Percentiles rank a stretch among this genome's conserved stretches.
Conservation (phyloP, 37 sponge, comb jelly and placozoan genomes). For the Tethya wilhelma region DNA sequence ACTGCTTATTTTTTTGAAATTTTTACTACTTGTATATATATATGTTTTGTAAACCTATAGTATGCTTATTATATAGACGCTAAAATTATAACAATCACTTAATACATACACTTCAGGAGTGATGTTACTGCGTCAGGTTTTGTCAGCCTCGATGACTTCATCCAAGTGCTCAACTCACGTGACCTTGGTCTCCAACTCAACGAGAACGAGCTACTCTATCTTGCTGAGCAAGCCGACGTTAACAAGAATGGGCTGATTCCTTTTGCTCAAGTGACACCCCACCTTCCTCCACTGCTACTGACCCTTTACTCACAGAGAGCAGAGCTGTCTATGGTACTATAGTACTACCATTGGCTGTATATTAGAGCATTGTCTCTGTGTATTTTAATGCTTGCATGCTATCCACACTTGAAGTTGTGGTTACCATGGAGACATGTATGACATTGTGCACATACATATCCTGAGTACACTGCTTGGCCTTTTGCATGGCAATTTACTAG, state of each 20-base stretch:
- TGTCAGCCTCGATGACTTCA: conserved; percentile 34
- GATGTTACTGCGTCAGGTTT: conserved; percentile 11
- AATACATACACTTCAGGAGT: background rate
- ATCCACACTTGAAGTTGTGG: too few relatives aligned
- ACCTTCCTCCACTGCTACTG: conserved; percentile 35
- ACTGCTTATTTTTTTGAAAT: too few relatives aligned
- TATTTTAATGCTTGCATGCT: too few relatives aligned
- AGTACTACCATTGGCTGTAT: too few relatives aligned
- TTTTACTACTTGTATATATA: too few relatives aligned
- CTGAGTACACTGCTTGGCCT: too few relatives aligned
- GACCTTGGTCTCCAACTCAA: conserved; percentile 57
- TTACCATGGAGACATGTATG: too few relatives aligned
- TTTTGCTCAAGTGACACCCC: conserved; percentile 16
- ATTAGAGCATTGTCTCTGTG: too few relatives aligned
- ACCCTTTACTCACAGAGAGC: conserved; percentile 46
- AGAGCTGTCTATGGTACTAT: conserved; percentile 40
- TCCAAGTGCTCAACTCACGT: conserved; percentile 40
- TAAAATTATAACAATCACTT: background rate
- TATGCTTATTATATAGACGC: background rate
- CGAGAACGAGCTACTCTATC: conserved; percentile 41
- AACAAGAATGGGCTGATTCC: conserved; percentile 33
- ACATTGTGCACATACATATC: too few relatives aligned
- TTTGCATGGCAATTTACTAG: too few relatives aligned
- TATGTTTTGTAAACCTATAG: too few relatives aligned
- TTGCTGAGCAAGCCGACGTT: conserved; percentile 24